Percentiles rank a stretch among this genome's conserved stretches.
phyloP scores from a whole-genome alignment of 2,797 vertebrate species.

The Delichon dasypus region DNA sequence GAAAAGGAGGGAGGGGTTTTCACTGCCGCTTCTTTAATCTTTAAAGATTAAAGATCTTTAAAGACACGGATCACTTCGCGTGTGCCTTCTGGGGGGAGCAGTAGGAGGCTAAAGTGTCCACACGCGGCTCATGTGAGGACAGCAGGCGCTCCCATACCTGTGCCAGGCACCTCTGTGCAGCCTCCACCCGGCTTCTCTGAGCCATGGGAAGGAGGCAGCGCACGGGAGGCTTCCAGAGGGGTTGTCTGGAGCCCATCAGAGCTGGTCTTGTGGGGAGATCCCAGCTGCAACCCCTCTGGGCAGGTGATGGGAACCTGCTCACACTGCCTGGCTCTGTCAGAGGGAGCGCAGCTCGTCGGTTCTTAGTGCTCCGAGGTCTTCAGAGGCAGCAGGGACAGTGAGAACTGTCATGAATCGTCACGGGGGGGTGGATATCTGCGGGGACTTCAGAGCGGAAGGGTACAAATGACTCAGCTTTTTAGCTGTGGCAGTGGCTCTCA shows the following conservation, averaged over 20 bases:
- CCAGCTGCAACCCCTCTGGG: too few relatives aligned
- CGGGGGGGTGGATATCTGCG: background rate
- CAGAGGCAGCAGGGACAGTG: background rate
- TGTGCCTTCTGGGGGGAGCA: rapidly evolving
- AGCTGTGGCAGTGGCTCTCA: background rate
- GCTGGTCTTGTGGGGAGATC: too few relatives aligned
- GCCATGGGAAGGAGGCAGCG: rapidly evolving
- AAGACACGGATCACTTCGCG: too few relatives aligned
- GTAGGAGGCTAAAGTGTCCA: background rate
- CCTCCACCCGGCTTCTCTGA: background rate
- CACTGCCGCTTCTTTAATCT: rapidly evolving
- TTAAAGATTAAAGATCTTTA: rapidly evolving
- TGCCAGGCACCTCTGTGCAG: background rate
- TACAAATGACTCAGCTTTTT: background rate
- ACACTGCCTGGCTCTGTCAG: background rate
- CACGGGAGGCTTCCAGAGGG: background rate
- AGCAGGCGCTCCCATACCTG: rapidly evolving
- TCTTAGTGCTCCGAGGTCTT: background rate
- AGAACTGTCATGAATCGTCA: background rate
- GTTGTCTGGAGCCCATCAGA: background rate
- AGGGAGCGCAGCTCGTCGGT: background rate
- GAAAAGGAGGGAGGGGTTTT: rapidly evolving
- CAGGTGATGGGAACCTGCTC: background rate
- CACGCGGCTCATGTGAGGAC: rapidly evolving
- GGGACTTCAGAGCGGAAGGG: background rate